Conservation (phyloP, 2,113 vertebrate species). For the Tylochromis polylepis region DNA sequence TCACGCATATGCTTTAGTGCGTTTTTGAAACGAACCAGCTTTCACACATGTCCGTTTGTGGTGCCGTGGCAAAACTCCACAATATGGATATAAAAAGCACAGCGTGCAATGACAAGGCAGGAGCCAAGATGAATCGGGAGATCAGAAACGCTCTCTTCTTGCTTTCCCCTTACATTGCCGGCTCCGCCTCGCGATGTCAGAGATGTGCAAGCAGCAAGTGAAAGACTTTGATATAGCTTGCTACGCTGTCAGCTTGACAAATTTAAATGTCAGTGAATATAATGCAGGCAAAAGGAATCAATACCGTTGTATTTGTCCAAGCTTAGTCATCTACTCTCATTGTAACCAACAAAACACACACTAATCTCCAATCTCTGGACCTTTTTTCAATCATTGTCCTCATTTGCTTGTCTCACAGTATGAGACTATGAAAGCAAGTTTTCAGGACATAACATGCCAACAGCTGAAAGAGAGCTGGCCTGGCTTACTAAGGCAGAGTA, state of each 20-base stretch:
- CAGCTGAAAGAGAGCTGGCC: constrained; percentile 1
- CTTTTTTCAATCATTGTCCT: constrained; percentile 7
- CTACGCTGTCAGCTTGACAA: neutral
- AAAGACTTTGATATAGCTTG: neutral
- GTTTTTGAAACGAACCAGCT: constrained; percentile 48
- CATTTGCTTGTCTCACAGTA: constrained; percentile 5
- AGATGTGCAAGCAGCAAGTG: constrained; percentile 29
- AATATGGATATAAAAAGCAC: constrained; percentile 41
- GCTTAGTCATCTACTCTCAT: constrained; percentile 2
- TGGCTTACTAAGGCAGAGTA: neutral
- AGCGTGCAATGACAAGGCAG: constrained; percentile 31
- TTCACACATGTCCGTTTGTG: constrained; percentile 34
- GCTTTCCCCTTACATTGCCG: constrained; percentile 23
- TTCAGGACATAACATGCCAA: neutral
- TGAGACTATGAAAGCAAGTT: neutral
- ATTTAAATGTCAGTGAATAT: constrained; percentile 3
- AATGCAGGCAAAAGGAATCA: neutral
- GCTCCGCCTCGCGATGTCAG: constrained; percentile 35
- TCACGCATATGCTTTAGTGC: constrained; percentile 38
- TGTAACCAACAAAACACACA: constrained; percentile 6
- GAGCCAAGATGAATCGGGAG: constrained; percentile 22
- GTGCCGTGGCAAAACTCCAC: constrained; percentile 16
- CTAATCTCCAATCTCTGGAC: neutral
- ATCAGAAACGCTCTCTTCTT: constrained; percentile 34
- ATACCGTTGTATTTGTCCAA: neutral